Evolutionary conservation across 64 coral and sea anemone genomes (phyloP), one percentile per base, ranked within the genome.

Genomic region (Actinia equina): DNA sequence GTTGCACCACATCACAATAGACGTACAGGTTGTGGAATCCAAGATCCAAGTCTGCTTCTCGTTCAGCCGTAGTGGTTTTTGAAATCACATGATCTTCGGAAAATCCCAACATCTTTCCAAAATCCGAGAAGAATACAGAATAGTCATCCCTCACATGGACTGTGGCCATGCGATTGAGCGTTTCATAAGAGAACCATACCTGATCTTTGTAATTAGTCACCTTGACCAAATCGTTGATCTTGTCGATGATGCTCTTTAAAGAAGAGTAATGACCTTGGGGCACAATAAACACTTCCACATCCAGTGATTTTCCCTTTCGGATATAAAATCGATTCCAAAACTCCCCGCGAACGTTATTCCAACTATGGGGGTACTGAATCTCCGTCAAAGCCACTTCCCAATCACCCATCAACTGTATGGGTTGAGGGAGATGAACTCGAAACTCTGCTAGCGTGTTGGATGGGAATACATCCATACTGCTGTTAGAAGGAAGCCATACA

Each of bases 21-120:
- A 83, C 49, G 26, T 83, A 83, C 0, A 83, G 81, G 30, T 83
- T 83, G 22, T 83, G 81, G 22, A 54, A 83, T 12, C 54, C 54
- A 0, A 23, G 17, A 18, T 83, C 81, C 81, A 83, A 52, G n/a
- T 83, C 81, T 12, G 44, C 81, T 53, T 83, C 81, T 27, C 81
- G 43, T 27, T 83, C 44, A 26, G 81, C 81, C 17, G 54, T 58
- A 8, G 81, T 54, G 7, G 81, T 83, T 4, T 51, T 83, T 8
- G 42, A 51, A 13, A 11, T 43, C 12, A 83, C 30, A 37, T 37
- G 11, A 0, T 13, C 4, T 77, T 83, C 10, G 0, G 7, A 17
- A 58, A 83, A 83, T 52, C 44, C 81, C 10, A 77, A 44, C 71
- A 77, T 30, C 7, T 10, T 15, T 77, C 71, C 71, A 30, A 77